Percentiles rank a stretch among this genome's conserved stretches.
phyloP scores from a whole-genome alignment of 2,888 invertebrate genomes.

The Aromia moschata region DNA sequence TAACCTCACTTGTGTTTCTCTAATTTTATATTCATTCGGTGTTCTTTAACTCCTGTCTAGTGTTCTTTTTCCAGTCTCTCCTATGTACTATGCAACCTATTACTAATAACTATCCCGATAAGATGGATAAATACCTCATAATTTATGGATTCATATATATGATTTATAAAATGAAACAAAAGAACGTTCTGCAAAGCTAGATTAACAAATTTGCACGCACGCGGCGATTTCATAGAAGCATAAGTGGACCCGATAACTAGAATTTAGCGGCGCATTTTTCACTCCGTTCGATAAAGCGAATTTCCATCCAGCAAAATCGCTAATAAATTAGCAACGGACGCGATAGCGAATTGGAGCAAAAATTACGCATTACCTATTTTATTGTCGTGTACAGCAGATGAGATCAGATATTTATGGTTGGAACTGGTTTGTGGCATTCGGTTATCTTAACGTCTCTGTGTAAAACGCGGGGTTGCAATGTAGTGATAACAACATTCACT shows the following conservation, averaged over 20 bases:
- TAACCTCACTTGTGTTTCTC: no score
- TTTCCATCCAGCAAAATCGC: conserved; percentile 17
- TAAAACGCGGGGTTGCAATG: background rate
- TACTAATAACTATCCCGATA: no score
- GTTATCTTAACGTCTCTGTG: background rate
- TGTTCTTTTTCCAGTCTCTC: no score
- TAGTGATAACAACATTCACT: no score
- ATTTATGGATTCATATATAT: no score
- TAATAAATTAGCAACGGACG: conserved; percentile 16
- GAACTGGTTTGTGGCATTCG: conserved; percentile 2
- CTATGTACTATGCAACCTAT: no score
- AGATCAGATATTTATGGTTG: conserved; percentile 10
- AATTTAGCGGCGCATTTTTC: conserved; percentile 22
- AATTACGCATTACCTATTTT: conserved; percentile 8
- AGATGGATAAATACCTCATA: no score
- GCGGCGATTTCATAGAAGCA: conserved; percentile 9
- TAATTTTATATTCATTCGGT: no score
- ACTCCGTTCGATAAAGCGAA: conserved; percentile 18
- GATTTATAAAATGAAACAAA: no score
- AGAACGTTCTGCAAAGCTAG: no score
- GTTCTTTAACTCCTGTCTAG: no score
- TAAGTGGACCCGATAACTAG: conserved; percentile 15
- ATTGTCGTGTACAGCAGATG: conserved; percentile 2
- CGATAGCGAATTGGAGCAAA: conserved; percentile 16
- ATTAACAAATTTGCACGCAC: no score